These are phyloP conservation scores for Sesamia nonagrioides DNA, from an alignment of 1,140 invertebrate species.

Conservation along the genomic window DNA sequence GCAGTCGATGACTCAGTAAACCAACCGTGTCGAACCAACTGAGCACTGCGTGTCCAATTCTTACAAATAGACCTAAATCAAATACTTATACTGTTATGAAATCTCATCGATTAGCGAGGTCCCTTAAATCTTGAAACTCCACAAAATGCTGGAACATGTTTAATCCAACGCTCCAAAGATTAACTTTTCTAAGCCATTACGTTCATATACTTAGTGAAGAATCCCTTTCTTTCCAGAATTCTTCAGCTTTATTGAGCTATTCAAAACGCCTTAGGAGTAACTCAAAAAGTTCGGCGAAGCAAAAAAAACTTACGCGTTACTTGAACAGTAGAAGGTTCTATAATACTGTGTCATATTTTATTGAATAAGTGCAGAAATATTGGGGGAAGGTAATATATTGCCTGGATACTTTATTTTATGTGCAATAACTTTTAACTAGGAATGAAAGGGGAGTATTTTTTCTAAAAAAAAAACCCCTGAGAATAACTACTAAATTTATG, in stretches of 20 bases:
- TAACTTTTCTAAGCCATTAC: conserved; percentile 24
- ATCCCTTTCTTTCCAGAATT: conserved; percentile 42
- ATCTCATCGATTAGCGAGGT: neutral
- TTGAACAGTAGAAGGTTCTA: conserved; percentile 26
- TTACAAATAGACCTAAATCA: too few relatives aligned
- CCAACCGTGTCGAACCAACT: too few relatives aligned
- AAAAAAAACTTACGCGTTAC: conserved; percentile 36
- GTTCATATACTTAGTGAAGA: conserved; percentile 28
- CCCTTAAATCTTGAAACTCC: neutral
- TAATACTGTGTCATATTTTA: conserved; percentile 38
- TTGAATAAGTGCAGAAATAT: conserved; percentile 40
- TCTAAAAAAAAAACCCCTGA: neutral
- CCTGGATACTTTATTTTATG: neutral
- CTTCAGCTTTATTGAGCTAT: conserved; percentile 34
- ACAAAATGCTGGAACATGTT: conserved; percentile 1
- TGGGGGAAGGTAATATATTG: conserved; percentile 3
- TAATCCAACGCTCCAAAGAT: conserved; percentile 16
- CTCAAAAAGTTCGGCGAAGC: conserved; percentile 46
- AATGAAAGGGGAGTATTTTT: neutral
- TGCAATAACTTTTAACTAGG: neutral
- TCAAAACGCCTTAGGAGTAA: conserved; percentile 23
- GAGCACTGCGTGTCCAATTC: too few relatives aligned
- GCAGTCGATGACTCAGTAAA: too few relatives aligned
- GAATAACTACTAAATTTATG: neutral
- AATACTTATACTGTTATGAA: too few relatives aligned